phyloP scores from a whole-genome alignment of 37 sponge, comb jelly and placozoan species.

The Bolinopsis microptera region DNA sequence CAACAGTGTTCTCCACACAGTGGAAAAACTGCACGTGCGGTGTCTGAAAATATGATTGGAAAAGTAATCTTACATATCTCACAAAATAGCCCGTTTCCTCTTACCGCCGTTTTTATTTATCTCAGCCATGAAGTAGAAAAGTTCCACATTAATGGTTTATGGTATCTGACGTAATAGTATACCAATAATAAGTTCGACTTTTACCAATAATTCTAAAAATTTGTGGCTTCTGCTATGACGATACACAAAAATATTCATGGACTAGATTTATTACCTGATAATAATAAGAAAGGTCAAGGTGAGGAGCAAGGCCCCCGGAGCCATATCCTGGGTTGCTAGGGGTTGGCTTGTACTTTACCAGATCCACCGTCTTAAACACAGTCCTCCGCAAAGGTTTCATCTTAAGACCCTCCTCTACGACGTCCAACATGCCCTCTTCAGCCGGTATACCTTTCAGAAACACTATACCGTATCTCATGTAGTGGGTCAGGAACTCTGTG shows the following conservation, averaged over 20 bases:
- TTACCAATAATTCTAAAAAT: too few relatives aligned
- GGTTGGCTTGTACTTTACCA: neutral
- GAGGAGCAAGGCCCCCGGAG: neutral
- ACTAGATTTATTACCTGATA: too few relatives aligned
- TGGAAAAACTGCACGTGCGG: slow-evolving; percentile 29
- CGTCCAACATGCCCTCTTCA: neutral
- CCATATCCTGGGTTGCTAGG: neutral
- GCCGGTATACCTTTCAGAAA: neutral
- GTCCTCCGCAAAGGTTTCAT: neutral
- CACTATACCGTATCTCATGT: neutral
- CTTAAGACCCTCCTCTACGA: neutral
- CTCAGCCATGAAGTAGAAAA: too few relatives aligned
- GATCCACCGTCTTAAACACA: neutral
- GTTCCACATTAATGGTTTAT: too few relatives aligned
- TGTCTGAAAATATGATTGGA: too few relatives aligned
- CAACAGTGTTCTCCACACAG: slow-evolving; percentile 2
- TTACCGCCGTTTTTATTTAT: too few relatives aligned
- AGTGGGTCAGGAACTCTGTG: neutral
- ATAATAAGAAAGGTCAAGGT: neutral
- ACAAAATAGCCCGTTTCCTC: too few relatives aligned
- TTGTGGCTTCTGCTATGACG: too few relatives aligned
- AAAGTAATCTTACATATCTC: too few relatives aligned
- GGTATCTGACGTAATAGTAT: too few relatives aligned
- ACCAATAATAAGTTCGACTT: too few relatives aligned
- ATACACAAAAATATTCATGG: too few relatives aligned